Percentiles rank a stretch among this genome's conserved stretches.
Evolutionary conservation across 2,888 invertebrate species (phyloP).

Genomic region (Volucella bombylans): DNA sequence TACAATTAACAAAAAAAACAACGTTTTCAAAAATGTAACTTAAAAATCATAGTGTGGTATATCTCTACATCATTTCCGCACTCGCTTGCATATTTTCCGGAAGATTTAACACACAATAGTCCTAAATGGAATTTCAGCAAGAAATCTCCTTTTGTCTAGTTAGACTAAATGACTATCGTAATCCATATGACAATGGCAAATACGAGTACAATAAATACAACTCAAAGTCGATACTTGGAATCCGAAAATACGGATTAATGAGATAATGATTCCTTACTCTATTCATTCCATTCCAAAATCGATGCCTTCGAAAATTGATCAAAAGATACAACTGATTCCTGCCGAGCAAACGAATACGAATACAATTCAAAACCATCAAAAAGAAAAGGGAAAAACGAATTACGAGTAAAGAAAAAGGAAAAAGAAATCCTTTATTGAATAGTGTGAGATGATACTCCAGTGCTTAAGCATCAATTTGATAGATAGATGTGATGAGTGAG

Average conservation of each 20-base stretch:
- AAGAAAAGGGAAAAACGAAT: background rate
- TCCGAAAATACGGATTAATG: slow-evolving; percentile 14
- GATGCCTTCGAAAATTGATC: slow-evolving; percentile 26
- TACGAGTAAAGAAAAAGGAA: background rate
- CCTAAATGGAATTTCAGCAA: background rate
- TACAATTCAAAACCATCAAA: background rate
- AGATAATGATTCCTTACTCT: background rate
- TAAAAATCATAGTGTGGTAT: too few species aligned
- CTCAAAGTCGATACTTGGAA: slow-evolving; percentile 26
- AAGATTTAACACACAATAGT: slow-evolving; percentile 16
- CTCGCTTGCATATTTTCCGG: background rate
- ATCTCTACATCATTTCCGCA: too few species aligned
- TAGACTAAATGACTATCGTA: background rate
- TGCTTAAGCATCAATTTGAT: slow-evolving; percentile 62
- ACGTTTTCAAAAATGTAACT: too few species aligned
- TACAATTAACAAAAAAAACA: too few species aligned
- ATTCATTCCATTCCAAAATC: background rate
- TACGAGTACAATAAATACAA: slow-evolving; percentile 6
- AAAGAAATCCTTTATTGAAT: slow-evolving; percentile 59
- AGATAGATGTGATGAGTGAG: slow-evolving; percentile 68
- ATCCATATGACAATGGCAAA: slow-evolving; percentile 19
- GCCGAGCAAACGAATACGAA: slow-evolving; percentile 18
- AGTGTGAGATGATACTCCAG: slow-evolving; percentile 42
- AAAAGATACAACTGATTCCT: slow-evolving; percentile 55
- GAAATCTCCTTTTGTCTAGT: background rate